phyloP scores from a whole-genome alignment of 2,113 vertebrate genomes.

The Nesospiza acunhae region DNA sequence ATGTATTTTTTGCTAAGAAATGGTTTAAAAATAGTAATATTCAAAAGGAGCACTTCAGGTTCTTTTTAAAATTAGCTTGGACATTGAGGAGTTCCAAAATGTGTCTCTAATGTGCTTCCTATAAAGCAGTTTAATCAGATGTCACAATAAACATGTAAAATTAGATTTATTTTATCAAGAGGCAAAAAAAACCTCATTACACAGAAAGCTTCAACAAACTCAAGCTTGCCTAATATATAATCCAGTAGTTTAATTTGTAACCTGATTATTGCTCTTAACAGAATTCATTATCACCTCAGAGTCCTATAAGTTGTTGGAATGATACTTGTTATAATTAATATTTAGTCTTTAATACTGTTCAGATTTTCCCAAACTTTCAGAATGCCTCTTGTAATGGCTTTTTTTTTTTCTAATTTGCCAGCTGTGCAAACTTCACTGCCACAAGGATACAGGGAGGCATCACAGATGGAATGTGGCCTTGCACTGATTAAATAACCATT shows the following conservation, averaged over 20 bases:
- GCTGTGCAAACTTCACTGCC: slow-evolving; percentile 1
- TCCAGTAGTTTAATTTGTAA: slow-evolving; percentile 44
- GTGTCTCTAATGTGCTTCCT: neutral
- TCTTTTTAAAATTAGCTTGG: neutral
- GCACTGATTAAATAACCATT: neutral
- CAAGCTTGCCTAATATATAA: slow-evolving; percentile 8
- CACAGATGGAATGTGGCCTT: neutral
- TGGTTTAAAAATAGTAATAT: neutral
- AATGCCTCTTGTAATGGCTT: slow-evolving; percentile 20
- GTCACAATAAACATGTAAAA: slow-evolving; percentile 24
- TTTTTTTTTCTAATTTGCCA: neutral
- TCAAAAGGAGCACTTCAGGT: neutral
- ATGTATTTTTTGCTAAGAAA: neutral
- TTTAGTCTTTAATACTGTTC: slow-evolving; percentile 41
- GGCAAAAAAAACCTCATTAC: slow-evolving; percentile 45
- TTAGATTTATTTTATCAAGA: slow-evolving; percentile 30
- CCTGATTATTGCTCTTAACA: slow-evolving; percentile 55
- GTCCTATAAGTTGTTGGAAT: slow-evolving; percentile 33
- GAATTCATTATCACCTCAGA: slow-evolving; percentile 38
- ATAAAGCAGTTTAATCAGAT: neutral
- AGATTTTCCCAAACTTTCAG: slow-evolving; percentile 28
- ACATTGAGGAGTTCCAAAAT: neutral
- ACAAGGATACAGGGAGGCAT: neutral
- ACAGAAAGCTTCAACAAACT: slow-evolving; percentile 1
- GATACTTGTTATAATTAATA: slow-evolving; percentile 66